These are phyloP conservation scores for Anoplopoma fimbria DNA, from an alignment of 2,113 vertebrate species.

Conservation along the genomic window DNA sequence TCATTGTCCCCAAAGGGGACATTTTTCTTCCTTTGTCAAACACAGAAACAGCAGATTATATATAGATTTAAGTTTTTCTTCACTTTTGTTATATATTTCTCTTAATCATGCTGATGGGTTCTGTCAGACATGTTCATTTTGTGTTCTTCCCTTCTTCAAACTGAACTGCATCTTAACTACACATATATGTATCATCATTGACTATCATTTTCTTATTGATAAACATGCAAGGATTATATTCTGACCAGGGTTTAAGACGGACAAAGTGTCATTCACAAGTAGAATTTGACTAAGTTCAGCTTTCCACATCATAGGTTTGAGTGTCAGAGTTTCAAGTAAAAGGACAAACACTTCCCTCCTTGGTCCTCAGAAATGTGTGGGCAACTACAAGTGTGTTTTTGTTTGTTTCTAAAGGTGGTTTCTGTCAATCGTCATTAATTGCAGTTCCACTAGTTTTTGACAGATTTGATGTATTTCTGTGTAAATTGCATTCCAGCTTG, in stretches of 20 bases:
- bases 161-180: not conserved
- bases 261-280: not conserved
- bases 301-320: too few relatives aligned
- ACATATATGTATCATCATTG: not conserved
- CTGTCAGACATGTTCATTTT: not conserved
- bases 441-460: not conserved
- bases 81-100: not conserved
- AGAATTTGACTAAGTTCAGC: not conserved
- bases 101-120: not conserved
- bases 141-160: not conserved
- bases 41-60: not conserved
- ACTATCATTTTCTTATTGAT: not conserved
- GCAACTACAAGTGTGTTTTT: too few relatives aligned
- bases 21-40: not conserved
- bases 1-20: not conserved
- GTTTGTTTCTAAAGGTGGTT: too few relatives aligned
- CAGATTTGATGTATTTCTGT: not conserved
- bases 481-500: not conserved
- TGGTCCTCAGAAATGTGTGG: too few relatives aligned
- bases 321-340: too few relatives aligned
- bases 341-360: too few relatives aligned
- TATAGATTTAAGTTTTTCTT: not conserved
- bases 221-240: not conserved
- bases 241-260: not conserved
- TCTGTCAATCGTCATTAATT: too few relatives aligned